Evolutionary conservation across 2,113 vertebrate species (phyloP).

Genomic region (Agelaius tricolor): DNA sequence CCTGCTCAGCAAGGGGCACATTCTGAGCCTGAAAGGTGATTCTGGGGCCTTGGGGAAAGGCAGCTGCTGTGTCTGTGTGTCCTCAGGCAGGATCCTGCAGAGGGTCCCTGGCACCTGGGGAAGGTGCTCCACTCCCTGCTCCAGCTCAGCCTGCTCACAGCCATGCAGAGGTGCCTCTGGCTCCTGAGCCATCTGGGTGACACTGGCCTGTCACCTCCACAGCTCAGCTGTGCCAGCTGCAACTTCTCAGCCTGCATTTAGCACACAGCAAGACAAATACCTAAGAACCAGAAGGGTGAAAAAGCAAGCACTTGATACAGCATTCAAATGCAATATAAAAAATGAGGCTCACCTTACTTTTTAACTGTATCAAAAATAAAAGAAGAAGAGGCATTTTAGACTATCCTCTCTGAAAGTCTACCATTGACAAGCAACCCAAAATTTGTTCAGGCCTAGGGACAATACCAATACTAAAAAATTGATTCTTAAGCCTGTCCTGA

Average conservation of each 20-base stretch:
- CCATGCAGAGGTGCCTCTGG: rapidly evolving
- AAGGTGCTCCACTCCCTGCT: not conserved
- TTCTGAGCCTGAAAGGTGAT: not conserved
- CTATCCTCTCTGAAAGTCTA: not conserved
- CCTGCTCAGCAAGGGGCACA: not conserved
- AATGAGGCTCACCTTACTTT: not conserved
- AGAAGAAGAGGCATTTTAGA: not conserved
- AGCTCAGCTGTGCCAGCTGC: not conserved
- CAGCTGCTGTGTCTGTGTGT: not conserved
- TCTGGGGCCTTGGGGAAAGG: not conserved
- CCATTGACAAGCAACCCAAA: not conserved
- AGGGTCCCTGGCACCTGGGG: not conserved
- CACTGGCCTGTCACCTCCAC: not conserved
- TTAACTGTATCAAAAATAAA: not conserved
- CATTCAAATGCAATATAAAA: not conserved
- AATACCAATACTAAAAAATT: not conserved
- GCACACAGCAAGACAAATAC: not conserved
- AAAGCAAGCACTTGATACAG: not conserved
- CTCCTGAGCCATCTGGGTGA: not conserved
- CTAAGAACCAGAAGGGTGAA: not conserved
- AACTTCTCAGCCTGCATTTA: not conserved
- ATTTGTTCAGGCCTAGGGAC: not conserved
- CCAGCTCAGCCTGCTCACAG: rapidly evolving
- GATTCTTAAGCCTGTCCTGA: not conserved
- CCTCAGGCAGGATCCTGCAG: not conserved